phyloP scores from a whole-genome alignment of 2,797 vertebrate species.

The Tolypeutes matacus region DNA sequence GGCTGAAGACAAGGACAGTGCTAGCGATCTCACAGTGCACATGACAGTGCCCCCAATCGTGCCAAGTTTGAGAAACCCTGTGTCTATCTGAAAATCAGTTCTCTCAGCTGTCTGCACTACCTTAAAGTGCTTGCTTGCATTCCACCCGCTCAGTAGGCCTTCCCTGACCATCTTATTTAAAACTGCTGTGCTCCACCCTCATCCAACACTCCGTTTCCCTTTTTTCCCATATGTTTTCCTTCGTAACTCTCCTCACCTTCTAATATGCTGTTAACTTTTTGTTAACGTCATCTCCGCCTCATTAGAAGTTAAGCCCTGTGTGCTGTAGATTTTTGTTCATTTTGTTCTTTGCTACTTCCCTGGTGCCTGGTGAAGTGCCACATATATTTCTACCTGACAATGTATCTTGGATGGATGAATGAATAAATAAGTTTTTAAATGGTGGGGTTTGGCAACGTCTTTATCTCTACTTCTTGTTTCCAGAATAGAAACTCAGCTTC shows the following conservation, averaged over 20 bases:
- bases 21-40: no score
- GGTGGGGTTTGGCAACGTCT: background rate
- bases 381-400: accelerated
- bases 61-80: background rate
- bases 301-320: background rate
- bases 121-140: no score
- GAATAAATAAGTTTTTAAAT: background rate
- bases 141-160: background rate
- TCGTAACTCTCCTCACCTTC: no score
- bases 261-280: background rate
- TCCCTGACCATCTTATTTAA: background rate
- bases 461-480: background rate
- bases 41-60: no score
- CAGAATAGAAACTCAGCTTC: background rate
- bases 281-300: no score
- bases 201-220: no score
- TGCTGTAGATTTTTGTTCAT: background rate
- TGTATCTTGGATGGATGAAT: background rate
- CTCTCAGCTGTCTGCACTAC: no score
- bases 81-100: accelerated
- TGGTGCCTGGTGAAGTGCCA: background rate
- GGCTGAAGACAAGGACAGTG: no score
- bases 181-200: background rate
- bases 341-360: accelerated
- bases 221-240: background rate